A percentile compares a stretch with the other conserved stretches of the same genome.
phyloP scores from a whole-genome alignment of 1,140 invertebrate genomes.

The Pygmarrhopalites habei region DNA sequence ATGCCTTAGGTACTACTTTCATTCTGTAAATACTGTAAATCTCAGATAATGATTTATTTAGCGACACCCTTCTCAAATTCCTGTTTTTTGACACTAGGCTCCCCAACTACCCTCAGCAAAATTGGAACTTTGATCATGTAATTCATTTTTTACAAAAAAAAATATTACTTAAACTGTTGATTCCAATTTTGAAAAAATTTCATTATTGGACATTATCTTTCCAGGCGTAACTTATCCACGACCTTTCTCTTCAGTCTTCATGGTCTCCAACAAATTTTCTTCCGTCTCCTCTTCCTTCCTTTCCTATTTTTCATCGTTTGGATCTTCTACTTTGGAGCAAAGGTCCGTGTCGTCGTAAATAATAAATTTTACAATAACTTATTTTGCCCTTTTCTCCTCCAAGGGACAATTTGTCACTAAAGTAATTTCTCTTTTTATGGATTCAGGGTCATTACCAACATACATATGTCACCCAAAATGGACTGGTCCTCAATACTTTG shows the following conservation, averaged over 20 bases:
- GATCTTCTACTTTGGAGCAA: slow-evolving; percentile 68
- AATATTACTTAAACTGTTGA: too few relatives aligned
- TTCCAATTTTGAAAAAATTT: too few relatives aligned
- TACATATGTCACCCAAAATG: slow-evolving; percentile 66
- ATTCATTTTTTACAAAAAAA: too few relatives aligned
- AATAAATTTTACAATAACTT: slow-evolving; percentile 41
- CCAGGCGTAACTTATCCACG: slow-evolving; percentile 62
- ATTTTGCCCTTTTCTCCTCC: too few relatives aligned
- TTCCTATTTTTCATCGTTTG: slow-evolving; percentile 69
- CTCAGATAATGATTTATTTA: too few relatives aligned
- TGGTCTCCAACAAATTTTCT: slow-evolving; percentile 63
- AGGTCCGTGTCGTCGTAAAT: slow-evolving; percentile 51
- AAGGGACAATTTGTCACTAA: neutral
- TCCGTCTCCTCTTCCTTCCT: slow-evolving; percentile 66
- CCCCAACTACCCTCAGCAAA: slow-evolving; percentile 60
- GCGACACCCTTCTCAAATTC: too few relatives aligned
- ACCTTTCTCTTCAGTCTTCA: slow-evolving; percentile 67
- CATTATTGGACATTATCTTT: too few relatives aligned
- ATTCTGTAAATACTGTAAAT: too few relatives aligned
- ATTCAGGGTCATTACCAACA: slow-evolving; percentile 50
- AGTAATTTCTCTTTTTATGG: too few relatives aligned
- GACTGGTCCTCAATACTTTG: slow-evolving; percentile 73
- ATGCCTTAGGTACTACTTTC: slow-evolving; percentile 63
- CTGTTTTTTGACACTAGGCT: too few relatives aligned
- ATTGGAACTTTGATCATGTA: slow-evolving; percentile 69